Base-by-base conservation (phyloP, 2,888 invertebrate species). In the Caradrina clavipalpis region DNA sequence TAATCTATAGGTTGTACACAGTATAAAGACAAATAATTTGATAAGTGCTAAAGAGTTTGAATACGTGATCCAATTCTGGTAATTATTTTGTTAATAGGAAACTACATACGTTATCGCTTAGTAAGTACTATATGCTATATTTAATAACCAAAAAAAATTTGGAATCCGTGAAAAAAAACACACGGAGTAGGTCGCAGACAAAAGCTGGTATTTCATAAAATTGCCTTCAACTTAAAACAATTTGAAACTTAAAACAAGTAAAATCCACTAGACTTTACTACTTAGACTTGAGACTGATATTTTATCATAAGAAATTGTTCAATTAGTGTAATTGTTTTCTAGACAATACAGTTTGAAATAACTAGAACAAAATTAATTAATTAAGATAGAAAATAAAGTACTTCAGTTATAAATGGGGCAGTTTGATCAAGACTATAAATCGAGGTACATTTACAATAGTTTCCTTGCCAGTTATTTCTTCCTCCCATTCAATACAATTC, bases 321-420 rank as follows among this genome's bases (percentile, higher is more conserved):
- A 49, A 63, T 72, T 72, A 72, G 21, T 63, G 10, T 31, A 72
- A 72, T 19, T 42, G n/a, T 7, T 22, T 54, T 22, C 42, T 7
- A 22, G n/a, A 55, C 22, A 49, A 13, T 31, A 13, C 2, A 1
- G n/a, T 2, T 62, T 19, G 8, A 61, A 54, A 15, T 21, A 6
- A 6, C 17, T 49, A 0, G 13, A 63, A 63, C n/a, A 22, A 69
- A 71, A 72, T 19, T n/a, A 31, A 54, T 71, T 47, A 31, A 54
- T 69, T 26, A 22, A 19, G 8, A 5, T 31, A 21, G 21, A 54
- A 62, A 62, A 39, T 39, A 13, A 42, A 31, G 1, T 15, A 54
- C 11, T 53, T 53, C 11, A 10, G 17, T 26, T 6, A 53, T 22
- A 47, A 71, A 54, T 15, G 5, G n/a, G 35, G 13, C 31, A 47